Evolutionary conservation across 2,888 invertebrate genomes (phyloP), one percentile per base, ranked within the genome.

Genomic region (Busseola fusca): DNA sequence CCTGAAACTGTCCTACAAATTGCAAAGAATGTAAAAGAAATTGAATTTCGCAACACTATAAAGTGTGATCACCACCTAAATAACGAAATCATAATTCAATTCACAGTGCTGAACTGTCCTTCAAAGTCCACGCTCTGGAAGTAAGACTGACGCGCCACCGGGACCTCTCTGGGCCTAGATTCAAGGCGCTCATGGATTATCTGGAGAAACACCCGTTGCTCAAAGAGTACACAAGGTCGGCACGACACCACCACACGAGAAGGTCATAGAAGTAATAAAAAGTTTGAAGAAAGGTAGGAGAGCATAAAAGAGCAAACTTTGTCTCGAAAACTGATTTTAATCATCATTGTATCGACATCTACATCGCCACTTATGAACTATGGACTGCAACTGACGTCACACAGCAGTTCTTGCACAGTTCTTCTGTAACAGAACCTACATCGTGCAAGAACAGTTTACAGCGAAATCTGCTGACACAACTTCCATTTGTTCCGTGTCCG

Each of bases 91-190:
- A 7, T 58, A 14, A 40, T 66, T 63, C 16, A 9, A 34, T 72
- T 69, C 34, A 1, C 88, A 95, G 95, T 75, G 95, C 95, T 18
- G 93, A 94, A 63, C 83, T 96, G 62, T 90, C 94, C 0, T 96
- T 96, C 90, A 88, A 90, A 87, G 95, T 97, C 62, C 96, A 97
- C 71, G 94, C 96, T 0, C 86, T 97, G 48, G 97, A 97, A 80
- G 96, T 97, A 18, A 93, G 97, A 37, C 88, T 97, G 75, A 94
- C 96, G 1, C 93, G 97, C 3, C 97, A 97, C 85, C 94, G 94
- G 71, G 96, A 97, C 64, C 91, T 97, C 25, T 96, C 97, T 0
- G 94, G 93, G 1, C 91, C 93, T 0, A 90, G 96, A 48, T 96
- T 94, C 86, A 91, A 89, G 71, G 85, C 78, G 0, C 87, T 96